phyloP scores from a whole-genome alignment of 2,113 vertebrate genomes.

The Prietella phreatophila region DNA sequence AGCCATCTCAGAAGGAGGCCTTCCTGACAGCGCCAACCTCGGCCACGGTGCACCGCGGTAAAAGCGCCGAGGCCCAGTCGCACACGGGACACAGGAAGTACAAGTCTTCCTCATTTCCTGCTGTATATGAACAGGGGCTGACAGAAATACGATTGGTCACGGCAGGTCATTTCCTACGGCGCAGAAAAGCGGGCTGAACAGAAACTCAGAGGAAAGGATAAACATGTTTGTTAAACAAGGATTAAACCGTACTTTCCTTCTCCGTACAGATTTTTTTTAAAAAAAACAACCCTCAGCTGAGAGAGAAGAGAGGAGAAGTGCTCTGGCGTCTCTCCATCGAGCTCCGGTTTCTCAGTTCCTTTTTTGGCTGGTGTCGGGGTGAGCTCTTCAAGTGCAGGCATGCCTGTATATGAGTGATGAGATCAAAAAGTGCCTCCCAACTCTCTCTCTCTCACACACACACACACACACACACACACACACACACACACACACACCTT shows the following conservation, averaged over 20 bases:
- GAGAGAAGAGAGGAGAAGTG: not conserved
- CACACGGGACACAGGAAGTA: slow-evolving; percentile 53
- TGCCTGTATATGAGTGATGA: slow-evolving; percentile 46
- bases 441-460: not conserved
- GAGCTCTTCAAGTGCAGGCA: slow-evolving; percentile 63
- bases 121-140: slow-evolving; percentile 5
- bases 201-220: slow-evolving; percentile 4
- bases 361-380: slow-evolving; percentile 16
- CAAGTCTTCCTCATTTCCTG: slow-evolving; percentile 45
- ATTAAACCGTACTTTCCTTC: slow-evolving; percentile 27
- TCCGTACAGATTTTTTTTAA: not conserved
- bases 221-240: slow-evolving; percentile 26
- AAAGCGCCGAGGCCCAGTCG: slow-evolving; percentile 27
- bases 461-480: too few species aligned
- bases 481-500: not conserved
- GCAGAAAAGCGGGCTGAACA: not conserved
- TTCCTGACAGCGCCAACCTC: slow-evolving; percentile 46
- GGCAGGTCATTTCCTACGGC: slow-evolving; percentile 28
- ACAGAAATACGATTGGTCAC: slow-evolving; percentile 21
- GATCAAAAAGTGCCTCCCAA: slow-evolving; percentile 40
- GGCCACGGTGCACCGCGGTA: not conserved
- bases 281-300: not conserved
- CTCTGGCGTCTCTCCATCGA: slow-evolving; percentile 1
- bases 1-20: slow-evolving; percentile 17
- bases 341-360: slow-evolving; percentile 35